Percentiles rank a stretch among this genome's conserved stretches.
phyloP scores from a whole-genome alignment of 2,113 vertebrate genomes.

The Miniopterus natalensis region DNA sequence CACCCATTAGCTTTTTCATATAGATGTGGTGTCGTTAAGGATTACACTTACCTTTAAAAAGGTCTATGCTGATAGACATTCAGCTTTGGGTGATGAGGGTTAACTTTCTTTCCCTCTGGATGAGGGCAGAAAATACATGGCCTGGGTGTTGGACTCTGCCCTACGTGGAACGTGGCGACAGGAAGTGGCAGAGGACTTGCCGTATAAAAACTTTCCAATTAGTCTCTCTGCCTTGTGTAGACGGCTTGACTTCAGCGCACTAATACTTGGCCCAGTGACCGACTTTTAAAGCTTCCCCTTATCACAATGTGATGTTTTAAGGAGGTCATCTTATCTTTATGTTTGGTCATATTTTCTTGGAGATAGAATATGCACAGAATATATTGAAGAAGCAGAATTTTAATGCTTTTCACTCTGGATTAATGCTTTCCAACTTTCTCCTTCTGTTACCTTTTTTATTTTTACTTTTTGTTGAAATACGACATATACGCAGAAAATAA shows the following conservation, averaged over 20 bases:
- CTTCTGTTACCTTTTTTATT: neutral
- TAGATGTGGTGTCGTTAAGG: neutral
- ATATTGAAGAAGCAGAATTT: neutral
- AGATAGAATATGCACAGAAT: neutral
- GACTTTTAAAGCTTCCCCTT: neutral
- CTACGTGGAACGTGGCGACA: fast-evolving
- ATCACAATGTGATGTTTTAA: neutral
- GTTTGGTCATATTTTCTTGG: neutral
- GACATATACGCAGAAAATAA: neutral
- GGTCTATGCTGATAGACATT: neutral
- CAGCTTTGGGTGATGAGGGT: neutral
- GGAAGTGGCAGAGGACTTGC: neutral
- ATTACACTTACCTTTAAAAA: neutral
- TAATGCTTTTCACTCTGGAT: neutral
- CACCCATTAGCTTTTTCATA: neutral
- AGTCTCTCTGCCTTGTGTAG: neutral
- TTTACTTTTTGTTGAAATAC: neutral
- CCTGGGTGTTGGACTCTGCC: neutral
- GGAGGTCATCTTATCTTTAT: neutral
- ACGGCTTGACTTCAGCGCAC: neutral
- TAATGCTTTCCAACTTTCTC: neutral
- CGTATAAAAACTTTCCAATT: neutral
- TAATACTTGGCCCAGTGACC: neutral
- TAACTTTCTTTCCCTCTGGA: neutral
- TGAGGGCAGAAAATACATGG: neutral